Base-by-base conservation (phyloP, 35 echinoderm and acorn worm species). In the Chiridota heheva region DNA sequence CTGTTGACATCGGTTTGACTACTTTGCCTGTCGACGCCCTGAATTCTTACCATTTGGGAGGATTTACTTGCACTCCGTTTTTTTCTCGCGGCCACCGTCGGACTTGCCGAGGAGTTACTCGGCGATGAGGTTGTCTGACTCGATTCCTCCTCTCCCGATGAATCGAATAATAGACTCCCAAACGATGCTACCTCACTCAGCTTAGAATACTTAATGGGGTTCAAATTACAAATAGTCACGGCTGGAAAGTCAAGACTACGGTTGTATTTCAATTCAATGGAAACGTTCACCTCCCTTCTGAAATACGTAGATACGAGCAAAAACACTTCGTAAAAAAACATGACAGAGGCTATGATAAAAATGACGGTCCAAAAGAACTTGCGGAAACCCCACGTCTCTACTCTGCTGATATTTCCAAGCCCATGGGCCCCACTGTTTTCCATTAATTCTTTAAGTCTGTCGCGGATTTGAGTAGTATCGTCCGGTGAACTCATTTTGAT, bases 201-300 rank as follows among this genome's bases (percentile, higher is more conserved):
- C n/a, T n/a, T n/a, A 30, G 86, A 81, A 13, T 49, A n/a, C 37
- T 63, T 68, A 25, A 89, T 64, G 8, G 91, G 91, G 49, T 95
- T 95, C 45, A 89, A 71, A 73, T 95, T 95, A 49, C 91, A 95
- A 35, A 95, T 70, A 2, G 91, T 95, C 8, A 95, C 75, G 2
- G 91, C 91, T 2, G 91, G 91, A 55, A 95, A 95, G 1, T 39
- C 6, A 29, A 90, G 73, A 16, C 44, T 62, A 7, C 74, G 62
- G 39, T 82, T 80, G 46, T 84, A 95, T 46, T 61, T 76, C 5
- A 88, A 42, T 12, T 51, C 60, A 6, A 77, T 13, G 4, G 28
- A 37, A 25, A 77, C 61, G 18, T 40, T 66, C 8, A 64, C 60
- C 13, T 53, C 73, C 45, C 67, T 64, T 0, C 3, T 42, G 0